Percentiles rank a stretch among this genome's conserved stretches.
Evolutionary conservation across 1,140 invertebrate genomes (phyloP).

Genomic region (Olivierus martensii): DNA sequence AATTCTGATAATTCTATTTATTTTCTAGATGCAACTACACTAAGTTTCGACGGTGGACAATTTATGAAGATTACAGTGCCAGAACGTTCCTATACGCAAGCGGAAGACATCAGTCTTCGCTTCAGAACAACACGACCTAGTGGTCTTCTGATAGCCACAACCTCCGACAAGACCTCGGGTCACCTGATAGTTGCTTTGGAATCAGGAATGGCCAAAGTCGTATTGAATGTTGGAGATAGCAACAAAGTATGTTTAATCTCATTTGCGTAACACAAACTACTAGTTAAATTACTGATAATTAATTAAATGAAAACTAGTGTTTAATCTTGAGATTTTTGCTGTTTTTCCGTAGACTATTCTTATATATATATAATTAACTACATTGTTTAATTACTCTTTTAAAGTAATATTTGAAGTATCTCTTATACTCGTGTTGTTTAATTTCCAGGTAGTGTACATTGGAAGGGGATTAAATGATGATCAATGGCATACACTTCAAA

Average conservation of each 20-base stretch:
- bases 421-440: neutral
- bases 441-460: slow-evolving; percentile 55
- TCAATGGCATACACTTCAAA: slow-evolving; percentile 81
- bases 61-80: slow-evolving; percentile 64
- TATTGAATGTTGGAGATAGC: slow-evolving; percentile 64
- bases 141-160: slow-evolving; percentile 46
- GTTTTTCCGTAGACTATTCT: too few species aligned
- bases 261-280: slow-evolving; percentile 7
- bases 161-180: slow-evolving; percentile 58
- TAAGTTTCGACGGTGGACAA: slow-evolving; percentile 78
- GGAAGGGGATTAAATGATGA: slow-evolving; percentile 80
- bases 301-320: too few species aligned
- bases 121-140: slow-evolving; percentile 66
- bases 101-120: slow-evolving; percentile 75
- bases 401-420: neutral
- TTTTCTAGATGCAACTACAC: slow-evolving; percentile 62
- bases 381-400: too few species aligned
- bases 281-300: too few species aligned
- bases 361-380: too few species aligned
- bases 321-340: too few species aligned
- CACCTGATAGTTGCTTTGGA: slow-evolving; percentile 67
- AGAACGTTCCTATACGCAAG: slow-evolving; percentile 61
- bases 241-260: slow-evolving; percentile 51
- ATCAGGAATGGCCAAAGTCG: slow-evolving; percentile 48
- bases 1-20: too few species aligned